Conservation (phyloP, 2,113 vertebrate species). For the Nibea albiflora region DNA sequence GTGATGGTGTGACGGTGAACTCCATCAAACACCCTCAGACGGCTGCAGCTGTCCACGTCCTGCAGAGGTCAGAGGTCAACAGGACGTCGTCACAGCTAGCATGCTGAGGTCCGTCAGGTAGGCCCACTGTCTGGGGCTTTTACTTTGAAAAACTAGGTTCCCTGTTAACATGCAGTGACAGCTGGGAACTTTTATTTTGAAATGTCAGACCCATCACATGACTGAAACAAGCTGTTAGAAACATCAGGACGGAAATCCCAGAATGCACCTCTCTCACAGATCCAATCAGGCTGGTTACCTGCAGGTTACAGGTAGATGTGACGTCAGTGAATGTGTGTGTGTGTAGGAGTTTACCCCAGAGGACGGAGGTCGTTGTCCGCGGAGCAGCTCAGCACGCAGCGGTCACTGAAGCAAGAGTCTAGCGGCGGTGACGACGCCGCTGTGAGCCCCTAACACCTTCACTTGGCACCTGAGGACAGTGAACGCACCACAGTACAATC, state of each 20-base stretch:
- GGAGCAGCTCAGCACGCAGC: conserved; percentile 48
- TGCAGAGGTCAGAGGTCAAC: conserved; percentile 42
- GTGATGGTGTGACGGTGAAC: conserved; percentile 76
- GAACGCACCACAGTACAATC: neutral
- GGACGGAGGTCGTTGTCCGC: conserved; percentile 38
- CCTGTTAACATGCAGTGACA: too few relatives aligned
- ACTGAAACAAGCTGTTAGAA: too few relatives aligned
- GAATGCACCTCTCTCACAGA: too few relatives aligned
- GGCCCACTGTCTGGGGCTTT: too few relatives aligned
- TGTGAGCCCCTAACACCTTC: conserved; percentile 34
- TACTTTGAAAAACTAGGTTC: too few relatives aligned
- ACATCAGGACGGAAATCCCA: too few relatives aligned
- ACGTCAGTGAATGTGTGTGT: too few relatives aligned
- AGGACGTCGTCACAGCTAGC: neutral
- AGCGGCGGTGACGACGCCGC: conserved; percentile 10
- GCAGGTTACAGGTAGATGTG: too few relatives aligned
- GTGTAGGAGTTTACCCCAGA: conserved; percentile 34
- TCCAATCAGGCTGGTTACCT: too few relatives aligned
- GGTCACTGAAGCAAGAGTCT: conserved; percentile 23
- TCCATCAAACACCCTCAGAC: conserved; percentile 74
- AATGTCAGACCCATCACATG: too few relatives aligned
- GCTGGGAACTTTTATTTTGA: too few relatives aligned
- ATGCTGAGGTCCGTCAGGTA: too few relatives aligned
- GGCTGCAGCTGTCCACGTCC: conserved; percentile 59
- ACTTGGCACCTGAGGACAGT: conserved; percentile 28